phyloP scores from a whole-genome alignment of 2,888 invertebrate genomes.

The Marasmarcha lunaedactyla region DNA sequence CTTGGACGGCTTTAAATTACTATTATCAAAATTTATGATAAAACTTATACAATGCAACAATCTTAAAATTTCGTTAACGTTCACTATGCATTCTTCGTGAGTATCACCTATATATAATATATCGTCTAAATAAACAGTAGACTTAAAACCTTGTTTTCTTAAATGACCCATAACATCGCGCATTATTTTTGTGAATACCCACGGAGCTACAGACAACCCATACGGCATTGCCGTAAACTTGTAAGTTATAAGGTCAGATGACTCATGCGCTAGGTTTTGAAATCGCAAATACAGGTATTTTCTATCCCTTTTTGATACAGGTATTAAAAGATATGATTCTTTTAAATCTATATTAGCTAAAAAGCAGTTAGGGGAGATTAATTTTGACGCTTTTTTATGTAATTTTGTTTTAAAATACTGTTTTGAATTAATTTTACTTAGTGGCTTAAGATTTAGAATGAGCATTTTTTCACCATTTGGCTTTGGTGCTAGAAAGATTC shows the following conservation, averaged over 20 bases:
- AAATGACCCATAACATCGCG: slow-evolving; percentile 4
- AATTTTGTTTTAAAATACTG: slow-evolving; percentile 8
- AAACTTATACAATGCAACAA: slow-evolving; percentile 6
- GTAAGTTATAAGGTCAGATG: not conserved
- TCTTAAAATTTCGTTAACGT: slow-evolving; percentile 3
- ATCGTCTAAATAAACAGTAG: slow-evolving; percentile 4
- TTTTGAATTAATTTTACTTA: slow-evolving; percentile 4
- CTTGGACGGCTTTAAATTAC: slow-evolving; percentile 2
- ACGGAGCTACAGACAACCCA: slow-evolving; percentile 3
- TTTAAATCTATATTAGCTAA: slow-evolving; percentile 2
- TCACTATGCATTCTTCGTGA: slow-evolving; percentile 1
- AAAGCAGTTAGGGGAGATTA: not conserved
- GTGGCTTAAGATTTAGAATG: slow-evolving; percentile 7
- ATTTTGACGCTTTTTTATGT: slow-evolving; percentile 3
- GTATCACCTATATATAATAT: slow-evolving; percentile 3
- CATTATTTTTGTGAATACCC: slow-evolving; percentile 8
- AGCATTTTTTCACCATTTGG: slow-evolving; percentile 5
- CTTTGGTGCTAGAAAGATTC: slow-evolving; percentile 4
- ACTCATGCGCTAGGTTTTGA: not conserved
- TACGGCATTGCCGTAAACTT: slow-evolving; percentile 4
- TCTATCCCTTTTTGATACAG: not conserved
- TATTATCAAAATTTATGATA: slow-evolving; percentile 5
- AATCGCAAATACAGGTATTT: slow-evolving; percentile 3
- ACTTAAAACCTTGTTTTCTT: slow-evolving; percentile 2
- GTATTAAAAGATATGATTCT: slow-evolving; percentile 2